Base-by-base conservation (phyloP, 2,113 vertebrate species). In the Silurus glanis region DNA sequence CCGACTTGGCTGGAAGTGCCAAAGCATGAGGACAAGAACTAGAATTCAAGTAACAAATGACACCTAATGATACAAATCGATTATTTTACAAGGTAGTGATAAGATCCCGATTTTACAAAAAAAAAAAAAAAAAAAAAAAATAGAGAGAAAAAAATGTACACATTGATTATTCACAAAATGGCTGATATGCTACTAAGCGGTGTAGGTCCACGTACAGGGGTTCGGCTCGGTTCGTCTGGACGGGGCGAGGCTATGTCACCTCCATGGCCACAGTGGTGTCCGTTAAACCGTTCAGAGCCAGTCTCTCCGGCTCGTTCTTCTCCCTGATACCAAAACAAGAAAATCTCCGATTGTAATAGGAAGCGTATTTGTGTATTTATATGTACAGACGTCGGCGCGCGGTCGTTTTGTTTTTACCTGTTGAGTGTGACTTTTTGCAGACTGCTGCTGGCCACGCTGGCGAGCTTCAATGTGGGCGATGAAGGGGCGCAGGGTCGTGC, bases 11-110 rank as follows among this genome's bases (percentile, higher is more conserved):
- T 96, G 95, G 95, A 96, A 97, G 96, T 97, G 96, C 96, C 97
- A 96, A 97, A 97, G 96, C 96, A 97, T 97, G 96, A 97, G 96
- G 96, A 97, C 95, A 95, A 96, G 96, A 96, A 83, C 95, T 97
- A 96, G 95, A 96, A 96, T 97, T 97, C 96, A 97, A 97, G 96
- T 97, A 97, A 97, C 96, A 97, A 97, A 96, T 96, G 95, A 97
- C 96, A 96, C 96, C 78, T 95, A 96, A 97, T 97, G 96, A 97
- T 97, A 97, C 96, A 96, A 97, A 98, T 96, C 95, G 96, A 97
- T 95, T 97, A 97, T 97, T 96, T 97, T 97, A 97, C 96, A 98
- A 96, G 96, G 96, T 97, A 97, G 96, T 97, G 97, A 97, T 97
- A 96, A 37, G 87, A 93, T 93, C 96, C 95, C 95, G 94, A 97